These are phyloP conservation scores for Escarpia spicata DNA, from an alignment of 2,888 invertebrate species.

Conservation along the genomic window DNA sequence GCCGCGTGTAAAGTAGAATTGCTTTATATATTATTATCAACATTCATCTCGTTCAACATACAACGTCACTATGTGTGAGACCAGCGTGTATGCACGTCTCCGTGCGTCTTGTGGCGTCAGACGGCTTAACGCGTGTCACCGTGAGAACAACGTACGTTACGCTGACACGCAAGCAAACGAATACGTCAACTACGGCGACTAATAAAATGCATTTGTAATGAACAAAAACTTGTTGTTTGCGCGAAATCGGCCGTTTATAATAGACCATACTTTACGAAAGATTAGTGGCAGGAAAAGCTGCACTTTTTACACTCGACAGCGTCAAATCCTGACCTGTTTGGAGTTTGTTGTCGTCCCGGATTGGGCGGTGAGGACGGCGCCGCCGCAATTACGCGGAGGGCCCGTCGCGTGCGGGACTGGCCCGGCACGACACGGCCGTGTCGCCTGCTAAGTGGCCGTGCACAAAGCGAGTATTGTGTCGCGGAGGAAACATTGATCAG, in stretches of 20 bases:
- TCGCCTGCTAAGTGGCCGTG: not conserved
- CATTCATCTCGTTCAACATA: not conserved
- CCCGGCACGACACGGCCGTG: not conserved
- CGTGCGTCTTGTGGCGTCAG: not conserved
- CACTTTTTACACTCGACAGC: slow-evolving; percentile 3
- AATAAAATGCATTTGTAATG: not conserved
- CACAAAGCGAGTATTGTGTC: not conserved
- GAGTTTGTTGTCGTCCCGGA: not conserved
- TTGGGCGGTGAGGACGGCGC: not conserved
- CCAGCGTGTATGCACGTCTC: not conserved
- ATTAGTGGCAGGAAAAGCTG: slow-evolving; percentile 12
- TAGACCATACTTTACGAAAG: not conserved
- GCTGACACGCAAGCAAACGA: not conserved
- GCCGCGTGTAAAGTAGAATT: not conserved
- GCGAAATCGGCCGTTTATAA: not conserved
- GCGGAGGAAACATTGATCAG: slow-evolving; percentile 16
- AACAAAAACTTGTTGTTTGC: not conserved
- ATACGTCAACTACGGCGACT: not conserved
- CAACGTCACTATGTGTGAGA: not conserved
- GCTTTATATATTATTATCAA: not conserved
- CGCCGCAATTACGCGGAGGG: not conserved
- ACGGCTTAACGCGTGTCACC: not conserved
- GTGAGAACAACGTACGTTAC: not conserved
- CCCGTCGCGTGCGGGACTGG: not conserved
- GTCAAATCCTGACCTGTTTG: not conserved